Conservation (phyloP, 1,140 invertebrate species). For the Heliconius eleuchia region DNA sequence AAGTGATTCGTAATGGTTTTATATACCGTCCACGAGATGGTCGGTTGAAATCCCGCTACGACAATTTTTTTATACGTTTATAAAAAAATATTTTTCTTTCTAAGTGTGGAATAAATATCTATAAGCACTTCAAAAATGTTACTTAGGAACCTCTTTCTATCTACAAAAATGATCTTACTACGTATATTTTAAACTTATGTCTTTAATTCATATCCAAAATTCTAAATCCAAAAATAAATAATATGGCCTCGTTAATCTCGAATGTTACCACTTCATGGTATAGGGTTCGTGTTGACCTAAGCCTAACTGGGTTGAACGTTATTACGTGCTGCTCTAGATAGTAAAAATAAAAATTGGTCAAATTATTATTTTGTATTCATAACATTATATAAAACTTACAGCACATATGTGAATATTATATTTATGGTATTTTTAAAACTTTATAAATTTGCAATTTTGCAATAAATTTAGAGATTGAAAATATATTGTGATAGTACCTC, state of each 20-base stretch:
- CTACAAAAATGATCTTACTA: no score
- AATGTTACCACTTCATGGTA: slow-evolving; percentile 35
- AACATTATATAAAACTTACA: background rate
- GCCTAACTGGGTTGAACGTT: slow-evolving; percentile 40
- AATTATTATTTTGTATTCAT: slow-evolving; percentile 13
- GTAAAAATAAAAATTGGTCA: slow-evolving; percentile 35
- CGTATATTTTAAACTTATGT: no score
- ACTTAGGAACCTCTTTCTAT: no score
- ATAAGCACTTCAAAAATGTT: no score
- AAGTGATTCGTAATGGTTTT: no score
- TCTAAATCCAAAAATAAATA: background rate
- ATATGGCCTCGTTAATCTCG: slow-evolving; percentile 31
- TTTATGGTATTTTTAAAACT: background rate
- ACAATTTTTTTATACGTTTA: no score
- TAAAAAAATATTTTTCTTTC: no score
- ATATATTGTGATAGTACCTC: background rate
- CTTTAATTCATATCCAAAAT: background rate
- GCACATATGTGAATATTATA: background rate
- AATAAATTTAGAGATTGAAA: no score
- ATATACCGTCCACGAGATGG: no score
- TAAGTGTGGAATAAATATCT: no score
- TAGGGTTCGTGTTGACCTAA: slow-evolving; percentile 36
- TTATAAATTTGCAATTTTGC: background rate
- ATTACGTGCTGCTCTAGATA: slow-evolving; percentile 39
- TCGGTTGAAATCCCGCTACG: no score